Base-by-base conservation (phyloP, 1,140 invertebrate species). In the Pseudomyrmex cubaensis region DNA sequence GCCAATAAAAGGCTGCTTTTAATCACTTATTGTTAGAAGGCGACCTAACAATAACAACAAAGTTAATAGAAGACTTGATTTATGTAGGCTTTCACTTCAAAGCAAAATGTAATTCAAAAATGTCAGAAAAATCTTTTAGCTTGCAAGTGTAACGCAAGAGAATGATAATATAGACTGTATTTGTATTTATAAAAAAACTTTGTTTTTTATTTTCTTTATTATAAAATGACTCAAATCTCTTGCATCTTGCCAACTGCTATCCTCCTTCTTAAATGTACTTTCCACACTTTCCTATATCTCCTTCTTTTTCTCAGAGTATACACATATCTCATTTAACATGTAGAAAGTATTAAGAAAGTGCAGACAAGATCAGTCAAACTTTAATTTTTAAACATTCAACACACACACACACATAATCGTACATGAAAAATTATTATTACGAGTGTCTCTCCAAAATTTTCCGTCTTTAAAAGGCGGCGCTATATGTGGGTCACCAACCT, bases 331-430 rank as follows among this genome's bases (percentile, higher is more conserved):
- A 25, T 75, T 62, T 35, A 62, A 75, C 8, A 70, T 70, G 70
- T 73, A 73, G 70, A 73, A 73, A 73, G 73, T 63, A 1, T 13
- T 12, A 75, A 54, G 25, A 76, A 64, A 76, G 48, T 35, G 61
- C n/a, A 54, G 7, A n/a, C 22, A 10, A 35, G n/a, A 74, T 54
- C 48, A 35, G 5, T 35, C 35, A 35, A 35, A 35, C 7, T 7
- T 35, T 35, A 35, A 35, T 35, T 35, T 5, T 35, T 35, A 35
- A 35, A 35, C 35, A 35, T 35, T 35, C 5, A 4, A 35, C 35
- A 35, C 5, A 35, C 35, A 35, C 35, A 35, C 35, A 35, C 35
- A 35, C 5, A 35, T 7, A 35, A 35, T 35, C 5, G 5, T 35
- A 35, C 4, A 35, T 35, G 35, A 35, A 35, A 35, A 7, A 35